Conservation (phyloP, 2,797 vertebrate genomes). For the Limnodromus scolopaceus region DNA sequence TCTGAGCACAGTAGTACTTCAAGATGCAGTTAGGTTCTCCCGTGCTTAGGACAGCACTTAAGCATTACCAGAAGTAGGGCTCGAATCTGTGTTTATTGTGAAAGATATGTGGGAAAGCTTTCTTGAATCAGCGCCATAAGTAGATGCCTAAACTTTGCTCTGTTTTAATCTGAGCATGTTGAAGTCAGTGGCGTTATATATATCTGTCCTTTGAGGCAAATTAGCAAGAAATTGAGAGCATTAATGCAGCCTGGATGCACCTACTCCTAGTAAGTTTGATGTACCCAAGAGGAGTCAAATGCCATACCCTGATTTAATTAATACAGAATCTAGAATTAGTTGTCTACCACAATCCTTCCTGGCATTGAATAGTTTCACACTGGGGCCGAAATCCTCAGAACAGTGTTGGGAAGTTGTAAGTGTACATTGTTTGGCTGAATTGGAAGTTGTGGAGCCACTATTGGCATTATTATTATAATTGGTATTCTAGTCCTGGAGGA, state of each 20-base stretch:
- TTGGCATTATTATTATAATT: not conserved
- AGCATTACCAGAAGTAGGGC: not conserved
- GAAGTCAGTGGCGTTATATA: not conserved
- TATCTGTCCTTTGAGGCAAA: not conserved
- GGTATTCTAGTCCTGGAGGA: not conserved
- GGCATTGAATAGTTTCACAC: not conserved
- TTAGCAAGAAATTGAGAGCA: not conserved
- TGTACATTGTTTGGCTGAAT: fast-evolving
- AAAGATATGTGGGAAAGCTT: not conserved
- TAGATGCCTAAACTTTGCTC: not conserved
- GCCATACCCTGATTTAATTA: not conserved
- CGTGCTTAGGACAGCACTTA: not conserved
- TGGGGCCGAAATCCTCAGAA: not conserved
- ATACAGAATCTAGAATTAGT: not conserved
- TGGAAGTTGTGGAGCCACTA: not conserved
- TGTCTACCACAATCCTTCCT: not conserved
- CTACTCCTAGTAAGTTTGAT: not conserved
- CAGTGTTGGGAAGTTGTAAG: not conserved
- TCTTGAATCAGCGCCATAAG: not conserved
- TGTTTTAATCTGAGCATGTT: not conserved
- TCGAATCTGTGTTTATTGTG: not conserved
- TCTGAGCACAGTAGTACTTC: not conserved
- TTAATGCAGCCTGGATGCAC: not conserved
- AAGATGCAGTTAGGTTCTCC: not conserved
- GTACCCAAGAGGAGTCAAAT: not conserved